Base-by-base conservation (phyloP, 2,888 invertebrate genomes). In the Spialia ferax region DNA sequence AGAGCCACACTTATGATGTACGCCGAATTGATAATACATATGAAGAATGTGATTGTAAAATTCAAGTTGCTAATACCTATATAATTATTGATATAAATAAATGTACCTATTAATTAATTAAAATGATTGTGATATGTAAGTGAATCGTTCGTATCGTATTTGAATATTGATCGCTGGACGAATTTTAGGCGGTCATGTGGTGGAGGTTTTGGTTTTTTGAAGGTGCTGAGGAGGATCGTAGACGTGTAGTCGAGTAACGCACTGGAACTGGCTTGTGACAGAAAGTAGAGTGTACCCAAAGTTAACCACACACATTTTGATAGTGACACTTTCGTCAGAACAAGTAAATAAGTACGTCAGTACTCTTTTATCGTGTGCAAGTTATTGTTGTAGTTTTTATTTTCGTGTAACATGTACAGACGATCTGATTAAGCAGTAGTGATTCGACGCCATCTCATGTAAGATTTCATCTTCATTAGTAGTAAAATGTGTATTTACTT, bases 51-150 rank as follows among this genome's bases (percentile, higher is more conserved):
- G 81, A 86, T 85, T 82, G 78, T 85, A 87, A 87, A 84, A 81
- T 84, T 84, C 86, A 83, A 85, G 83, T 87, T 86, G 85, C 85
- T 86, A 81, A 84, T 84, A 82, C 84, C 81, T 85, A 86, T 85
- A 77, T 77, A 77, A 73, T 70, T 71, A 75, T 74, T 81, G 82
- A 83, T 84, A 82, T 71, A 73, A 68, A 71, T 75, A 74, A 74
- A 73, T 75, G 74, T 75, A 75, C 71, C 71, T 76, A 74, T 76
- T 77, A 71, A 85, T 85, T 83, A 83, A 85, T 88, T 85, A 85
- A 84, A 87, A 84, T 84, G 85, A 88, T 86, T 91, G 91, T 92
- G 92, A 91, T 91, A 90, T 86, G 84, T 88, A 86, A 85, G 83
- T 83, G 85, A 82, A 85, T 82, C 79, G 80, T 83, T 86, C 82